Evolutionary conservation across 92 coral and sea anemone genomes (phyloP).

Genomic region (Nematostella vectensis): DNA sequence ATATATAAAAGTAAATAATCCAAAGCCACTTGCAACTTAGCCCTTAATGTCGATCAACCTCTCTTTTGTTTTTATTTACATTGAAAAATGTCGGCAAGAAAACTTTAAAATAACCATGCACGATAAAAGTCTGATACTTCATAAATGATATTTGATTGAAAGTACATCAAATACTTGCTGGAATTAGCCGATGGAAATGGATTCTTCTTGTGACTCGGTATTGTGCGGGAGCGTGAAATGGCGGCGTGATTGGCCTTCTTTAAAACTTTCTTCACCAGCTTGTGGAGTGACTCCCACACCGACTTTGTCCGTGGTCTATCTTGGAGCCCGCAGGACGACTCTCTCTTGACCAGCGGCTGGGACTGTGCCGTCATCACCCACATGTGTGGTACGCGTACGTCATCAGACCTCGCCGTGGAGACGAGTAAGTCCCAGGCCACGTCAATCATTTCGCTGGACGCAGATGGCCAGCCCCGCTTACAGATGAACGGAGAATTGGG

Average conservation of each 20-base stretch:
- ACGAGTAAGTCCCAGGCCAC: constrained; percentile 74
- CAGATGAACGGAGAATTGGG: constrained; percentile 54
- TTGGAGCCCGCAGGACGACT: constrained; percentile 92
- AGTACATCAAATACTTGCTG: too few relatives aligned
- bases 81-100: too few relatives aligned
- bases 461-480: constrained; percentile 28
- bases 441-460: constrained; percentile 53
- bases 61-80: too few relatives aligned
- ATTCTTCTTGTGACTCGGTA: too few relatives aligned
- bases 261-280: constrained; percentile 26
- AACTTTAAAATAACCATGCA: too few relatives aligned
- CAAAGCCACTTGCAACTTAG: too few relatives aligned
- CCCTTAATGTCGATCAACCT: too few relatives aligned
- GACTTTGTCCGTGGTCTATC: constrained; percentile 91
- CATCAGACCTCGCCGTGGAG: constrained; percentile 79
- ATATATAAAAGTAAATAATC: too few relatives aligned
- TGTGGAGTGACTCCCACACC: constrained; percentile 76
- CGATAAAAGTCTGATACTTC: too few relatives aligned
- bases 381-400: constrained; percentile 34
- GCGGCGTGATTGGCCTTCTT: neutral
- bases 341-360: constrained; percentile 95
- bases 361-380: constrained; percentile 73
- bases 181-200: too few relatives aligned
- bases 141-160: too few relatives aligned
- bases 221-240: too few relatives aligned